Conservation (phyloP, 2,888 invertebrate genomes). For the Pterostichus madidus region DNA sequence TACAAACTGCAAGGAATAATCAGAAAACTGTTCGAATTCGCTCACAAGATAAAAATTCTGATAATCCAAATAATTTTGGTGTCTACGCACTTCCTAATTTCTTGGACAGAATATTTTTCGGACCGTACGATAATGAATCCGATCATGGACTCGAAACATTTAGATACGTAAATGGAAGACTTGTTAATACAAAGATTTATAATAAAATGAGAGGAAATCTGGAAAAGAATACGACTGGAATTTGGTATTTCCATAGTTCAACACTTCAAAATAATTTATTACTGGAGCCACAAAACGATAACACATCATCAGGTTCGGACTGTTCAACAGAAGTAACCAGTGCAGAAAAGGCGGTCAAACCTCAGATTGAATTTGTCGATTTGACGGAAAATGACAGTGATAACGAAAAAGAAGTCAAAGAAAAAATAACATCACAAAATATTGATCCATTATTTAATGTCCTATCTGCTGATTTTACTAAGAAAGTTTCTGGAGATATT, state of each 20-base stretch:
- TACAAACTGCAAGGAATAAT: slow-evolving; percentile 77
- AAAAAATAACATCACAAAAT: slow-evolving; percentile 8
- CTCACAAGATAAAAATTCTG: slow-evolving; percentile 68
- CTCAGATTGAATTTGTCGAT: slow-evolving; percentile 67
- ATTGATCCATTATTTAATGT: slow-evolving; percentile 62
- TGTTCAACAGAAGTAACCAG: slow-evolving; percentile 39
- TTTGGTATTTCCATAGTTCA: slow-evolving; percentile 68
- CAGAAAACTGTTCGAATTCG: slow-evolving; percentile 78
- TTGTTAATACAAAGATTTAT: slow-evolving; percentile 72
- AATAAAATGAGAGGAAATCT: slow-evolving; percentile 72
- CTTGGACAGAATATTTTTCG: slow-evolving; percentile 74
- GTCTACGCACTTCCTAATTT: slow-evolving; percentile 74
- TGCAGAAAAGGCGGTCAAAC: slow-evolving; percentile 64
- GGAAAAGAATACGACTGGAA: slow-evolving; percentile 65
- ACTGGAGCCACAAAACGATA: slow-evolving; percentile 54
- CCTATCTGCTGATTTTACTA: slow-evolving; percentile 61
- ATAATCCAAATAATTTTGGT: slow-evolving; percentile 71
- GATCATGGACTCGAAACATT: slow-evolving; percentile 73
- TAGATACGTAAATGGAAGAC: slow-evolving; percentile 72
- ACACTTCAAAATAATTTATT: slow-evolving; percentile 50
- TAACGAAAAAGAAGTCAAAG: slow-evolving; percentile 37
- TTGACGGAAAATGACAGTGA: slow-evolving; percentile 69
- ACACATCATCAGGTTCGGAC: slow-evolving; percentile 13
- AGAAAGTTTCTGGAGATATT: slow-evolving; percentile 52
- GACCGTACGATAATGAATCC: slow-evolving; percentile 74